These are phyloP conservation scores for Diorhabda elongata DNA, from an alignment of 1,140 invertebrate genomes.

Conservation along the genomic window DNA sequence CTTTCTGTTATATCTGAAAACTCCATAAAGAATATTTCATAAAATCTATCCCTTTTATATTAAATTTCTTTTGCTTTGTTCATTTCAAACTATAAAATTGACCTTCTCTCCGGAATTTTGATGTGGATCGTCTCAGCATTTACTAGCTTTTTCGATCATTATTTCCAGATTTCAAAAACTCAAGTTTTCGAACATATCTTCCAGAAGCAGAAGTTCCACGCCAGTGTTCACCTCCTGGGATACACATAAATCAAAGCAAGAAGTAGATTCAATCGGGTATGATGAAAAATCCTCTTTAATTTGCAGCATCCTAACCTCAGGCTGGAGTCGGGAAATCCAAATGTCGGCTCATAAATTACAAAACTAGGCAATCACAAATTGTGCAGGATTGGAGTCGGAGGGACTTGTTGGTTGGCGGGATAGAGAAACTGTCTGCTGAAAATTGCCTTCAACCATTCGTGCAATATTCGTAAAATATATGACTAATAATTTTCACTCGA, in stretches of 20 bases:
- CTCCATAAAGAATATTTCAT: too few relatives aligned
- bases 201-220: not conserved
- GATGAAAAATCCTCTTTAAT: constrained; percentile 45
- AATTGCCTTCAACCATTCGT: not conserved
- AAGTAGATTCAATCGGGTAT: constrained; percentile 43
- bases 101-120: too few relatives aligned
- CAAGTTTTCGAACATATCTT: not conserved
- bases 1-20: too few relatives aligned
- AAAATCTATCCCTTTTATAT: too few relatives aligned
- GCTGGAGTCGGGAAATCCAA: constrained; percentile 26
- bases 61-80: too few relatives aligned
- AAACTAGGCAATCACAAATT: constrained; percentile 17
- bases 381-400: constrained; percentile 5
- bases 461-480: constrained; percentile 3
- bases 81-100: too few relatives aligned
- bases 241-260: constrained; percentile 39
- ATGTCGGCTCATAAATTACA: constrained; percentile 38
- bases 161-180: not conserved
- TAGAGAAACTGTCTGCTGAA: not conserved
- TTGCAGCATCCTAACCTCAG: constrained; percentile 41
- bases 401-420: not conserved
- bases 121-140: too few relatives aligned
- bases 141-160: not conserved
- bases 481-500: constrained; percentile 1
- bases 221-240: not conserved